Evolutionary conservation across 2,113 vertebrate species (phyloP), one percentile per base, ranked within the genome.

Genomic region (Peromyscus californicus): DNA sequence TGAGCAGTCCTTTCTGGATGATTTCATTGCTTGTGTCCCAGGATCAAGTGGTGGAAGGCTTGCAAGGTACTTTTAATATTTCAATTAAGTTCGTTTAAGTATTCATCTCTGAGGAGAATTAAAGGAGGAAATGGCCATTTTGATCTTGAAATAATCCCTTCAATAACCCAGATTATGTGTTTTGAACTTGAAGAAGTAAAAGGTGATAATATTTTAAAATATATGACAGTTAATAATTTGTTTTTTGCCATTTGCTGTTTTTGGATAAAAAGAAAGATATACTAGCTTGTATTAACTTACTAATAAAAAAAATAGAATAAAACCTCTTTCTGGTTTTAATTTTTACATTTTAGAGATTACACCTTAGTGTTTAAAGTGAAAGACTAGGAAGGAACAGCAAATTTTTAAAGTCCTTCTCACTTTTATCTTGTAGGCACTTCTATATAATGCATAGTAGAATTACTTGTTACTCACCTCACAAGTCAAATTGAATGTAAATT

Each of bases 1-100:
- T 3, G 99, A 99, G 92, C 99, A 99, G 90, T 99, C 99, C 3
- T 99, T 99, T 97, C 98, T 99, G 90, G 99, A 99, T 96, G 99
- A 99, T 98, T 99, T 99, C 97, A 99, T 99, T 98, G 99, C 99
- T 74, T 99, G 99, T 97, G 99, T 99, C 7, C 99, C 99, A 93
- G 99, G 98, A 97, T 99, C 99, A 63, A 99, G 99, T 93, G 99
- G 99, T 87, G 99, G 99, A 79, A 99, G 99, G 59, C 99, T 99
- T 94, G 99, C 99, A 93, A 99, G 99, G 99, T 57, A 54, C 24
- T 95, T 94, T 67, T 17, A 93, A 15, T 54, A 15, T 79, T 90
- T 17, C 9, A 26, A 9, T 67, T 79, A 61, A 61, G 79, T 91
- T 85, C 39, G 57, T 61, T 91, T 69, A 61, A 24, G 19, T 31